phyloP scores from a whole-genome alignment of 2,797 vertebrate genomes.

The Phyllotis vaccarum region DNA sequence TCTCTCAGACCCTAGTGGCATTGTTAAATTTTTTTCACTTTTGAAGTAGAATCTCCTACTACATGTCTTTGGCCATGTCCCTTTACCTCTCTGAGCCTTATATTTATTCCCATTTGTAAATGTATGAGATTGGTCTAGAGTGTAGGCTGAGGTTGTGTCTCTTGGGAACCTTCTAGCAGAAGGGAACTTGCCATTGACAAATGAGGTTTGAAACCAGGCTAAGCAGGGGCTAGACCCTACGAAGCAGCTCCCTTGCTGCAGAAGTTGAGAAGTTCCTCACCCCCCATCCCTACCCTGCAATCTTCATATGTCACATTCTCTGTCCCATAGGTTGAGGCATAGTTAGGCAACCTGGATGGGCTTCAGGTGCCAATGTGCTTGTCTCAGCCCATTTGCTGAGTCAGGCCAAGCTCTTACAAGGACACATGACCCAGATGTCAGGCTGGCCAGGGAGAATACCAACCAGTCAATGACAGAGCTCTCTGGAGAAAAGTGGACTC shows the following conservation, averaged over 20 bases:
- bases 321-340: background rate
- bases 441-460: constrained; percentile 34
- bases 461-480: background rate
- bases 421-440: background rate
- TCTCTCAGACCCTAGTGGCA: background rate
- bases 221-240: background rate
- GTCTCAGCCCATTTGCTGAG: background rate
- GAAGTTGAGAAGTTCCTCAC: background rate
- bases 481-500: constrained; percentile 7
- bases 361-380: background rate
- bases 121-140: background rate
- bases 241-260: background rate
- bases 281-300: too few species aligned
- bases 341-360: background rate
- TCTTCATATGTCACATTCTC: background rate
- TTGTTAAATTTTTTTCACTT: background rate
- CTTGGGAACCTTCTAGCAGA: background rate
- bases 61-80: background rate
- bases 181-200: background rate
- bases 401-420: background rate
- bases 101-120: background rate
- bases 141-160: background rate
- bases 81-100: background rate
- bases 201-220: background rate
- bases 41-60: background rate